Evolutionary conservation across 1,140 invertebrate species (phyloP), one percentile per base, ranked within the genome.

Genomic region (Plodia interpunctella): DNA sequence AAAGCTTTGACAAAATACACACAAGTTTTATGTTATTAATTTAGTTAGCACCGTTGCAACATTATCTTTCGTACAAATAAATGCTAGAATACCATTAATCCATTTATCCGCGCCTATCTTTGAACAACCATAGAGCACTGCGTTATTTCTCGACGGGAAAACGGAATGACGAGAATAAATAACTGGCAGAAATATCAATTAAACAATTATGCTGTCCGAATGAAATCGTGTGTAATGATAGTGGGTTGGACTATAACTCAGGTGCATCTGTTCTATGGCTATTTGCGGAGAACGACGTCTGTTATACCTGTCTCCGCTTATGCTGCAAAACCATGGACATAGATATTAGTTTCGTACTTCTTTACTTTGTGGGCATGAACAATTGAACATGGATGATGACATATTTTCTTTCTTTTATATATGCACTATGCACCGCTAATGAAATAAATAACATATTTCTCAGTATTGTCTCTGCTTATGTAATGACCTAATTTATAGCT

Each of bases 181-280:
- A 88, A 87, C 86, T 83, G 57, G 78, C 78, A 85, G 84, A 87
- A 88, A 88, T 88, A 88, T 87, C 84, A 88, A 88, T 88, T 88
- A 88, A 88, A 88, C 80, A 88, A 88, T 88, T 88, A 88, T 83
- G 76, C 81, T 88, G 86, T 88, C 86, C 76, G 84, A 87, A 84
- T 86, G 83, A 78, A 86, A 86, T 87, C 80, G 81, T 79, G 72
- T 79, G 83, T 88, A 88, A 88, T 88, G 78, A 88, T 86, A 88
- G 86, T 82, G 86, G 78, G 78, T 62, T 64, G 76, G 74, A 76
- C 80, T 76, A 88, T 88, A 88, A 87, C 83, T 88, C 86, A 87
- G 70, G 60, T 78, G 81, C 81, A 87, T 87, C 86, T 88, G 83
- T 86, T 82, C 83, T 84, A 80, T 75, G 80, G 83, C 71, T 88